phyloP scores from a whole-genome alignment of 1,140 invertebrate species.

The Maconellicoccus hirsutus region DNA sequence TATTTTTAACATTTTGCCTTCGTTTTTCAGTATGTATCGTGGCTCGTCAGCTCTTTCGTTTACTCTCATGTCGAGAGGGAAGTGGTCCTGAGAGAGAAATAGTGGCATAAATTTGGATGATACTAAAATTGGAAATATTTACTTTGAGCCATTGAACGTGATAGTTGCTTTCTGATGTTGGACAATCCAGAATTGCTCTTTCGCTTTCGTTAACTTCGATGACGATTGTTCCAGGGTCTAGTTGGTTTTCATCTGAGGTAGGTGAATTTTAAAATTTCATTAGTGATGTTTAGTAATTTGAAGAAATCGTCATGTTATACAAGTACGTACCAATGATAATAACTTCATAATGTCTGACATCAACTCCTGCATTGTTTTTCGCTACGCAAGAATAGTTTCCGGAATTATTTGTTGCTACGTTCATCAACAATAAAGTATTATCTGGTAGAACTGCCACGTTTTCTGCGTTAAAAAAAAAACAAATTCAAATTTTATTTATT shows the following conservation, averaged over 20 bases:
- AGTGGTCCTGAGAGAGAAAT: slow-evolving; percentile 24
- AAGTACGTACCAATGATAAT: neutral
- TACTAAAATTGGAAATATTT: neutral
- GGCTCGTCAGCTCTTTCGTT: slow-evolving; percentile 16
- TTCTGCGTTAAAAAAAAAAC: neutral
- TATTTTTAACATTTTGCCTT: neutral
- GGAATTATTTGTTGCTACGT: slow-evolving; percentile 24
- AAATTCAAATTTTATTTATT: neutral
- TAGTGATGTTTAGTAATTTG: neutral
- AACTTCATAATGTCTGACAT: slow-evolving; percentile 18
- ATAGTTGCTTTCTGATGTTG: neutral
- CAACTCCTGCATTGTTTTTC: slow-evolving; percentile 26
- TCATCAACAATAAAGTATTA: slow-evolving; percentile 10
- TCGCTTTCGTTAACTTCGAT: neutral
- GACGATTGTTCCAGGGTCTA: neutral
- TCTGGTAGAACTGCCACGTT: slow-evolving; percentile 9
- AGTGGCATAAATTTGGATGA: too few relatives aligned
- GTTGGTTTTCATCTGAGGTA: neutral
- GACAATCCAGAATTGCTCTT: neutral
- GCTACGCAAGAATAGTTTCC: slow-evolving; percentile 28
- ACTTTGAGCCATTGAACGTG: neutral
- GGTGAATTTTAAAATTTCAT: neutral
- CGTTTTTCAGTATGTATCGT: neutral
- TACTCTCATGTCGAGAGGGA: neutral
- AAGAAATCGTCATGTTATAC: too few relatives aligned